A percentile compares a stretch with the other conserved stretches of the same genome.
These are phyloP conservation scores for Salticus scenicus DNA, from an alignment of 2,888 invertebrate species.

Conservation along the genomic window DNA sequence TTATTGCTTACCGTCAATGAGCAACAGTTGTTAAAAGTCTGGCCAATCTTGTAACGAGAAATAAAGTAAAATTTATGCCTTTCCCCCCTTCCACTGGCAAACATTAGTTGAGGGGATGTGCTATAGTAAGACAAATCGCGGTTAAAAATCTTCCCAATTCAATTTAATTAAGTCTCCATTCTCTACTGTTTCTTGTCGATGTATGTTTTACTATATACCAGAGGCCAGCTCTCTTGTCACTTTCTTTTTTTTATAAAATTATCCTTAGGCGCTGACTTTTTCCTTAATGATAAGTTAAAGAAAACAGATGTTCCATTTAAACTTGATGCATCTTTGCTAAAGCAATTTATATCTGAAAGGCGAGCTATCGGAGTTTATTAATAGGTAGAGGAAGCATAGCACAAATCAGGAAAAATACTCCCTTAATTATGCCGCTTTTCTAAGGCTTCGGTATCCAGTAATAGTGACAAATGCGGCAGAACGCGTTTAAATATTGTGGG, in stretches of 20 bases:
- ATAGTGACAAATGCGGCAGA: conserved; percentile 56
- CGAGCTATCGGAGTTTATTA: conserved; percentile 49
- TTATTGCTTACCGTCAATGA: neutral
- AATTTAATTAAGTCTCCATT: conserved; percentile 61
- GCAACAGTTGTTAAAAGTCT: conserved; percentile 15
- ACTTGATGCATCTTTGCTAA: conserved; percentile 60
- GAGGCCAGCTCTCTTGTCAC: conserved; percentile 40
- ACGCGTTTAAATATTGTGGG: conserved; percentile 62
- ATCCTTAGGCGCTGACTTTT: conserved; percentile 35
- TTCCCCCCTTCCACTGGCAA: conserved; percentile 23
- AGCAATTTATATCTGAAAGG: conserved; percentile 58
- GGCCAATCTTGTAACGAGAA: neutral
- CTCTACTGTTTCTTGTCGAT: conserved; percentile 53
- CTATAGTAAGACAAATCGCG: conserved; percentile 66
- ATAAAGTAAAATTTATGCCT: conserved; percentile 49
- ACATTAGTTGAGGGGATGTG: conserved; percentile 31
- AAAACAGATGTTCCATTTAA: conserved; percentile 68
- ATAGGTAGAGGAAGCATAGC: conserved; percentile 37
- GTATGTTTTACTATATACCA: conserved; percentile 59
- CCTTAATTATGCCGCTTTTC: conserved; percentile 59
- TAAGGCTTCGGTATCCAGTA: conserved; percentile 32
- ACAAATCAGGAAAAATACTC: conserved; percentile 68
- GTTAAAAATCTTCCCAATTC: conserved; percentile 60
- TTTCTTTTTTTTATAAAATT: conserved; percentile 19
- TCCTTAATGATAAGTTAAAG: conserved; percentile 63